Conservation (phyloP, 2,888 invertebrate genomes). For the Drosophila mimica region DNA sequence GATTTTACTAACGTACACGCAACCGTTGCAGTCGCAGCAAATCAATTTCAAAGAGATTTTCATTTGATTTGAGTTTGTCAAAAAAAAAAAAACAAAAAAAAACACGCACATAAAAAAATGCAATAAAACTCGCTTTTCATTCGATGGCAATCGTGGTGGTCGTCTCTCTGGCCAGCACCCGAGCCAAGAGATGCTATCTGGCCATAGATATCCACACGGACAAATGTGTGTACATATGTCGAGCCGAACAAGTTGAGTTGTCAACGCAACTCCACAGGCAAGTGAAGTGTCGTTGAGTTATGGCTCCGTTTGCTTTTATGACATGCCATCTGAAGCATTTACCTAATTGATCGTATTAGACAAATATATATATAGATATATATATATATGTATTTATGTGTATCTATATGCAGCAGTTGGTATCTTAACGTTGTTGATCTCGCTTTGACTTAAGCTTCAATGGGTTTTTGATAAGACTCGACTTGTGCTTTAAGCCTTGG, state of each 20-base stretch:
- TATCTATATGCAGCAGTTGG: neutral
- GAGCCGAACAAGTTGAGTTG: slow-evolving; percentile 75
- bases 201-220: slow-evolving; percentile 2
- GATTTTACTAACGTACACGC: slow-evolving; percentile 2
- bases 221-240: slow-evolving; percentile 48
- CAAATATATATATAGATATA: neutral
- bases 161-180: neutral
- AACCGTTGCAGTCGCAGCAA: slow-evolving; percentile 55
- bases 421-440: neutral
- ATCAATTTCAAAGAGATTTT: slow-evolving; percentile 74
- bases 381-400: neutral
- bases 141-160: slow-evolving; percentile 51
- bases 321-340: slow-evolving; percentile 43
- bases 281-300: slow-evolving; percentile 73
- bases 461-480: neutral
- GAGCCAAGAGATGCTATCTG: slow-evolving; percentile 61
- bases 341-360: slow-evolving; percentile 69
- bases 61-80: slow-evolving; percentile 69
- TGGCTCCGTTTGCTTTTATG: slow-evolving; percentile 57
- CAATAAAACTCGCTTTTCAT: slow-evolving; percentile 22
- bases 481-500: neutral
- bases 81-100: slow-evolving; percentile 50
- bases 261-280: slow-evolving; percentile 71
- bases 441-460: neutral
- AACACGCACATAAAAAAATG: neutral